Evolutionary conservation across 1,140 invertebrate species (phyloP).

Genomic region (Anastatus disparis): DNA sequence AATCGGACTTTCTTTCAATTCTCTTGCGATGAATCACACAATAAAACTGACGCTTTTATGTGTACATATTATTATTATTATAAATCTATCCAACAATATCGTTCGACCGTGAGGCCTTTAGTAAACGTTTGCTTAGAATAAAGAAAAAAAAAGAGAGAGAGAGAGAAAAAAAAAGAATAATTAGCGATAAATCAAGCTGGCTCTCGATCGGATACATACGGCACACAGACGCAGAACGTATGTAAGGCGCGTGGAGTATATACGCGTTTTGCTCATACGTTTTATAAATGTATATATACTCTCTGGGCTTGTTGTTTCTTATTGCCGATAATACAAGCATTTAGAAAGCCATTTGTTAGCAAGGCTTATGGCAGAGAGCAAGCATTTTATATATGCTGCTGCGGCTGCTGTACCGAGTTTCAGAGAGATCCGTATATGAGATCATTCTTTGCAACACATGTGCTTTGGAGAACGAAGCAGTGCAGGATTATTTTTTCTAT

Average conservation of each 20-base stretch:
- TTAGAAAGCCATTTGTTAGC: slow-evolving; percentile 39
- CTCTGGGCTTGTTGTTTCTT: slow-evolving; percentile 41
- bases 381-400: not conserved
- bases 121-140: not conserved
- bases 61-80: too few relatives aligned
- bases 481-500: too few relatives aligned
- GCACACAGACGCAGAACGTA: too few relatives aligned
- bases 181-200: slow-evolving; percentile 50
- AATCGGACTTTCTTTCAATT: too few relatives aligned
- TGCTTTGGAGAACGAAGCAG: not conserved
- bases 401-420: too few relatives aligned
- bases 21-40: too few relatives aligned
- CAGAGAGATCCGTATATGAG: not conserved
- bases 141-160: not conserved
- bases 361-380: not conserved
- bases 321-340: slow-evolving; percentile 39
- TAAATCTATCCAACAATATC: too few relatives aligned
- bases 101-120: too few relatives aligned
- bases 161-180: slow-evolving; percentile 41
- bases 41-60: too few relatives aligned
- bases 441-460: not conserved
- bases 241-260: too few relatives aligned
- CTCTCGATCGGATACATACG: slow-evolving; percentile 43
- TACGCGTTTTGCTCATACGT: too few relatives aligned
- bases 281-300: too few relatives aligned